Percentiles rank a stretch among this genome's conserved stretches.
These are phyloP conservation scores for Acleris literana DNA, from an alignment of 2,888 invertebrate species.

Conservation along the genomic window DNA sequence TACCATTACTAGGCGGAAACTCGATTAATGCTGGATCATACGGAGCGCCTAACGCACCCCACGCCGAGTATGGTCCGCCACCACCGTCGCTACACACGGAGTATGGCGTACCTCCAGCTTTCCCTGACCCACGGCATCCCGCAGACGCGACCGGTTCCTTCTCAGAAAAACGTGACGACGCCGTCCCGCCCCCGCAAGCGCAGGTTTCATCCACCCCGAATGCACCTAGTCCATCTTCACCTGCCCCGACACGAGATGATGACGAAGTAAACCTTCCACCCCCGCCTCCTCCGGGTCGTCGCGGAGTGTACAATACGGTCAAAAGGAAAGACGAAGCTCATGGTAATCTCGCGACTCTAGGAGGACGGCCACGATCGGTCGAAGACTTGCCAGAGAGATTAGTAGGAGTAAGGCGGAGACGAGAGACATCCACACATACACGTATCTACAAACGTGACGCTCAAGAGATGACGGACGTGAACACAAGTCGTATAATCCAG, in stretches of 20 bases:
- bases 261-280: conserved; percentile 91
- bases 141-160: conserved; percentile 92
- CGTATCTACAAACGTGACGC: conserved; percentile 93
- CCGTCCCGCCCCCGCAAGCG: conserved; percentile 91
- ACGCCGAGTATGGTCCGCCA: conserved; percentile 88
- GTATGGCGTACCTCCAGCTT: conserved; percentile 90
- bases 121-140: conserved; percentile 94
- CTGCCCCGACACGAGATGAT: conserved; percentile 81
- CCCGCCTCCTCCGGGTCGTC: conserved; percentile 92
- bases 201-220: conserved; percentile 90
- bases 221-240: conserved; percentile 80
- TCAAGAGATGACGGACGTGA: conserved; percentile 96
- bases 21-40: conserved; percentile 86
- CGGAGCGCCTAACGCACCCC: conserved; percentile 80
- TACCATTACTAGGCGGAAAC: conserved; percentile 85
- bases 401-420: conserved; percentile 88
- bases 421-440: conserved; percentile 86
- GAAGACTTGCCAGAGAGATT: conserved; percentile 92
- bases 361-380: conserved; percentile 94
- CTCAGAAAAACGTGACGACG: conserved; percentile 91
- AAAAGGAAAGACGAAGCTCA: conserved; percentile 91
- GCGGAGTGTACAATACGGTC: conserved; percentile 91
- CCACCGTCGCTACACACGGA: conserved; percentile 86
- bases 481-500: conserved; percentile 94
- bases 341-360: conserved; percentile 91